Evolutionary conservation across 2,888 invertebrate species (phyloP), one percentile per base, ranked within the genome.

Genomic region (Ophion ellenae): DNA sequence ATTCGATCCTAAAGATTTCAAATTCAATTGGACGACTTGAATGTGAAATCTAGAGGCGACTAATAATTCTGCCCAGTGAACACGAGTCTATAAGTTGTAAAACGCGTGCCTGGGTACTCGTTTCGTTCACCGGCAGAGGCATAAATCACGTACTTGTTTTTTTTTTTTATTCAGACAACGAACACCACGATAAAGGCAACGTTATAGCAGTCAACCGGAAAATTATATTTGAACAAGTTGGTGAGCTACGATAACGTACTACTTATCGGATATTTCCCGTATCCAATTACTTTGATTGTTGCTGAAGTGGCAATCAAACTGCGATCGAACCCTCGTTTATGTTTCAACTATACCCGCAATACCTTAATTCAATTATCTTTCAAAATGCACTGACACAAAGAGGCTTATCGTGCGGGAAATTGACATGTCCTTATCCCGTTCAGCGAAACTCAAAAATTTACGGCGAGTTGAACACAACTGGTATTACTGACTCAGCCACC

Each of bases 111-210:
- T 79, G n/a, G 45, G 59, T 61, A 45, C 9, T 73, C 17, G 1
- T 53, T 53, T 14, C 36, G 53, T 79, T 69, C 45, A 74, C 53
- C 69, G 45, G 10, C 24, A 36, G 78, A 79, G 53, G 59, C 63
- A 79, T 79, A 79, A 83, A 83, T 83, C 78, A 78, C 78, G 83
- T n/a, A 59, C 36, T 59, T 45, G 6, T 61, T 78, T 36, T 9
- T 17, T 9, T 17, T 53, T 9, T 17, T 53, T 20, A 3, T 6
- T 7, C 17, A 11, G 11, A 0, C 32, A 11, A 53, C 20, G 47
- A 20, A 70, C 9, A 32, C 20, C 0, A 61, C 28, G 45, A 70
- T 63, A 45, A n/a, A 40, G 32, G 40, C 32, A 59, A 59, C 32
- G 67, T 66, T 77, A 78, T 79, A 53, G 14, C 73, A 66, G 45